Evolutionary conservation across 2,797 vertebrate species (phyloP).

Genomic region (Xyrichtys novacula): DNA sequence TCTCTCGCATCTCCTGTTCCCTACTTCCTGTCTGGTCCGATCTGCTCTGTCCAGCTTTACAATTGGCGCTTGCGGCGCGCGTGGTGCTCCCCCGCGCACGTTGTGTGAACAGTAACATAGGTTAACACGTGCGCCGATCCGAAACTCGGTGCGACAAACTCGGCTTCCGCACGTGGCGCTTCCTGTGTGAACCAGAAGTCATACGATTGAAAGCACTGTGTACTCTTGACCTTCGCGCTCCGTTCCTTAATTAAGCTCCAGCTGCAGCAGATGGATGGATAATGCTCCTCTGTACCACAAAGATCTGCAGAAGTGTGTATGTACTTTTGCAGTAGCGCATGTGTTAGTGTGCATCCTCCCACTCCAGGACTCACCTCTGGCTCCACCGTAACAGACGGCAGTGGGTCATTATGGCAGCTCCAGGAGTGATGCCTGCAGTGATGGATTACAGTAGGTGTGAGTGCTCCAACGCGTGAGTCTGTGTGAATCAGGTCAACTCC

Average conservation of each 20-base stretch:
- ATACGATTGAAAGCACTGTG: too few relatives aligned
- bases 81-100: too few relatives aligned
- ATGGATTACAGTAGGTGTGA: slow-evolving; percentile 60
- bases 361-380: slow-evolving; percentile 59
- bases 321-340: too few relatives aligned
- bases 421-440: slow-evolving; percentile 52
- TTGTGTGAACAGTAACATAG: too few relatives aligned
- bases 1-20: too few relatives aligned
- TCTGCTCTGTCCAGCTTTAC: too few relatives aligned
- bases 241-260: slow-evolving; percentile 15
- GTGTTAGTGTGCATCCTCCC: background rate
- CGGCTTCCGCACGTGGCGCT: too few relatives aligned
- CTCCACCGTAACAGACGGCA: slow-evolving; percentile 55
- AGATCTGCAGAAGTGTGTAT: background rate
- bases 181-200: too few relatives aligned
- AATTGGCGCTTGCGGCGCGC: too few relatives aligned
- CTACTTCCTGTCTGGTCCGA: too few relatives aligned
- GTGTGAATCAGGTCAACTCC: slow-evolving; percentile 71
- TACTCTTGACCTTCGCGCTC: slow-evolving; percentile 5
- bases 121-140: too few relatives aligned
- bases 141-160: too few relatives aligned
- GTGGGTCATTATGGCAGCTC: slow-evolving; percentile 55
- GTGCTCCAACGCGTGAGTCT: slow-evolving; percentile 26
- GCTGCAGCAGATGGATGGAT: slow-evolving; percentile 41
- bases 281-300: slow-evolving; percentile 39